Evolutionary conservation across 2,888 invertebrate species (phyloP).

Genomic region (Eutolmus rufibarbis): DNA sequence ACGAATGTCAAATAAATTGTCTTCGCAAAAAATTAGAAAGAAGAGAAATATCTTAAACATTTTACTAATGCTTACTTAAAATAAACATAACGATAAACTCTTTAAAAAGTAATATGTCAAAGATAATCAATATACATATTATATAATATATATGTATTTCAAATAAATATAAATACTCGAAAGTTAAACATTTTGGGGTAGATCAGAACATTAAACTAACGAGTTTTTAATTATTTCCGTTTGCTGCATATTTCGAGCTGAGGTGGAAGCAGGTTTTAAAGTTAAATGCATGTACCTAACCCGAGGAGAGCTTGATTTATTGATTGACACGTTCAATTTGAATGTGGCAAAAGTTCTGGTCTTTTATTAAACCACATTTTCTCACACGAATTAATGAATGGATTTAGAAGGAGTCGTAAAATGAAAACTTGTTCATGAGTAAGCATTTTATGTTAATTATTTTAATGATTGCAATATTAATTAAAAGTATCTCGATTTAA

Average conservation of each 20-base stretch:
- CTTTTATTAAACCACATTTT: background rate
- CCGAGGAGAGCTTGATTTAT: background rate
- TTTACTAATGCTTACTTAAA: too few relatives aligned
- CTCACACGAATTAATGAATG: background rate
- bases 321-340: background rate
- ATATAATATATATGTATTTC: too few relatives aligned
- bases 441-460: background rate
- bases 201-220: background rate
- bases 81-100: too few relatives aligned
- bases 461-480: too few relatives aligned
- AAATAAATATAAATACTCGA: too few relatives aligned
- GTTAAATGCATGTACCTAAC: background rate
- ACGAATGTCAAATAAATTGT: too few relatives aligned
- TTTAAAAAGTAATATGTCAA: too few relatives aligned
- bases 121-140: too few relatives aligned
- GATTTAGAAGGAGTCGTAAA: background rate
- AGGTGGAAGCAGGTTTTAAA: background rate
- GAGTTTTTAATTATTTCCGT: background rate
- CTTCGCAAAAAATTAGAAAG: too few relatives aligned
- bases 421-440: background rate
- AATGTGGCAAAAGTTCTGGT: background rate
- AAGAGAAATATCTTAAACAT: too few relatives aligned
- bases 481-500: background rate
- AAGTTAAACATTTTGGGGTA: background rate
- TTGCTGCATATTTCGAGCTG: background rate